A percentile compares a stretch with the other conserved stretches of the same genome.
phyloP scores from a whole-genome alignment of 2,113 vertebrate species.

The Ophiodon elongatus region DNA sequence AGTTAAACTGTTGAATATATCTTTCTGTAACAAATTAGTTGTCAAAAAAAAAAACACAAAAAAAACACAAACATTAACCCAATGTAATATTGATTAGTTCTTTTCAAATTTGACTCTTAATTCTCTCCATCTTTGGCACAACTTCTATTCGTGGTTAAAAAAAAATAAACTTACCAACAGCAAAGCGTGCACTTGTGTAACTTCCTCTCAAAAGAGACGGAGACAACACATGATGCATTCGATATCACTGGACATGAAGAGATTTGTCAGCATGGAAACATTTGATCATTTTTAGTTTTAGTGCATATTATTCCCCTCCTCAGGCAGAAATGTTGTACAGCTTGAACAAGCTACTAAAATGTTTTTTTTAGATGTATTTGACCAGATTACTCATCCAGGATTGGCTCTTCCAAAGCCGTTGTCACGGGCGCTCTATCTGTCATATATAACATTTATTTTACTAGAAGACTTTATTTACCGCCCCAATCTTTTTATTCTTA shows the following conservation, averaged over 20 bases:
- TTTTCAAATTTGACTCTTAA: slow-evolving; percentile 25
- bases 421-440: slow-evolving; percentile 13
- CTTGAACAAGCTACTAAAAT: slow-evolving; percentile 1
- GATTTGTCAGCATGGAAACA: background rate
- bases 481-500: slow-evolving; percentile 43
- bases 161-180: background rate
- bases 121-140: slow-evolving; percentile 12
- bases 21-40: slow-evolving; percentile 53
- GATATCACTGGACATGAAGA: background rate
- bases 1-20: slow-evolving; percentile 25
- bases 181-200: background rate
- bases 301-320: background rate
- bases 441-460: slow-evolving; percentile 40
- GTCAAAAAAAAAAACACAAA: background rate
- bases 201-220: background rate
- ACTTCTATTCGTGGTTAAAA: slow-evolving; percentile 15
- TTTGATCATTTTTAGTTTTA: background rate
- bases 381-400: slow-evolving; percentile 33
- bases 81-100: slow-evolving; percentile 38
- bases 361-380: slow-evolving; percentile 48
- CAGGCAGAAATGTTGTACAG: background rate
- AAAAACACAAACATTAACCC: slow-evolving; percentile 3
- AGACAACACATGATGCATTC: background rate
- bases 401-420: slow-evolving; percentile 19
- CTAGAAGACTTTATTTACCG: slow-evolving; percentile 36